Conservation (phyloP, 2,113 vertebrate genomes). For the Stictonetta naevosa region DNA sequence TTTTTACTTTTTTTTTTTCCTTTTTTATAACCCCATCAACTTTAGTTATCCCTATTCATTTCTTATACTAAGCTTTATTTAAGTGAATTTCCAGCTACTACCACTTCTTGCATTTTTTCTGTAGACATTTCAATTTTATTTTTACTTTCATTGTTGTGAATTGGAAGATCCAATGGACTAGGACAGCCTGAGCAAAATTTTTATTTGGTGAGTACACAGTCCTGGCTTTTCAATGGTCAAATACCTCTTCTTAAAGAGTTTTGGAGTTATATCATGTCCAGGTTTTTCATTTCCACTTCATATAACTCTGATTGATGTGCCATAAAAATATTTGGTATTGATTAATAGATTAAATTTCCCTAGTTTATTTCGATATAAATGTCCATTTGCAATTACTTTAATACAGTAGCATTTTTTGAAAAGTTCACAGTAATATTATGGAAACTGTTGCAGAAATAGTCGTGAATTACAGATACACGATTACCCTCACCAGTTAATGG, state of each 20-base stretch:
- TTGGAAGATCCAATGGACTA: not conserved
- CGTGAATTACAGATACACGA: not conserved
- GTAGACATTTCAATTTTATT: not conserved
- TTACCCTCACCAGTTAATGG: not conserved
- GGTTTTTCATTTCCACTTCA: not conserved
- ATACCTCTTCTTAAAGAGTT: not conserved
- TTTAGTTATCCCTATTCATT: not conserved
- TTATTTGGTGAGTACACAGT: not conserved
- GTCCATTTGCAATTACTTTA: not conserved
- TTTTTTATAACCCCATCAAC: not conserved
- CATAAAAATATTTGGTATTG: not conserved
- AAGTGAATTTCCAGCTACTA: not conserved
- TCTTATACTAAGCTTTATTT: not conserved
- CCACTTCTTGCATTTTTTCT: not conserved
- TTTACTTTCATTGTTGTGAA: not conserved
- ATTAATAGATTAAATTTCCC: not conserved
- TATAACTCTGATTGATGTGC: not conserved
- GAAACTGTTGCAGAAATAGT: not conserved
- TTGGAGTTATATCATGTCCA: not conserved
- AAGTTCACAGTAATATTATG: not conserved
- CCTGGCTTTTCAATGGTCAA: not conserved
- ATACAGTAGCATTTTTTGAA: not conserved
- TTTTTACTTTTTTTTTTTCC: not conserved
- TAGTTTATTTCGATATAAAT: not conserved
- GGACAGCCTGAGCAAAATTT: not conserved